Base-by-base conservation (phyloP, 2,888 invertebrate species). In the Thecocarcelia acutangulata region DNA sequence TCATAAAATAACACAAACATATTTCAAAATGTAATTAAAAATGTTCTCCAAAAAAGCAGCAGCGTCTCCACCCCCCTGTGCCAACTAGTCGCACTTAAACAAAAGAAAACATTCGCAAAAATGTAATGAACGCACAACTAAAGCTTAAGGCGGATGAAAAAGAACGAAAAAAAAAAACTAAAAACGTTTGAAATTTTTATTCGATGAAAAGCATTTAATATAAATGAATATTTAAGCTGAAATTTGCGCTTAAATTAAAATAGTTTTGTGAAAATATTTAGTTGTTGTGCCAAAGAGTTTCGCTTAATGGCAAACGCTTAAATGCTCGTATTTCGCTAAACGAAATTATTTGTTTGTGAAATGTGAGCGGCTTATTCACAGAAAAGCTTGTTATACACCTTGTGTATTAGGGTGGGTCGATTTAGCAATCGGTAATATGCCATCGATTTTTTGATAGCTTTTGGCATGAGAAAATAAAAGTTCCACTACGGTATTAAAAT, bases 1-100 rank as follows among this genome's bases (percentile, higher is more conserved):
- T 69, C 19, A 1, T 4, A 9, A 17, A 19, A 42, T 6, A 24
- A 44, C 1, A 48, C 17, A 52, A 42, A 21, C 1, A 15, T 19
- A 28, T 48, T 64, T 58, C n/a, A 40, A 58, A 66, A 66, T 75
- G 17, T 66, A 66, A 66, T 66, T 66, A 58, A 48, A 64, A 66
- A 58, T 50, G 19, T 58, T 48, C 28, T 40, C 12, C 8, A 33
- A 54, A 44, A 72, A n/a, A n/a, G 19, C 19, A 48, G 33, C 15
- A 40, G 46, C 33, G 66, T 13, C 13, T 9, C 33, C 33, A 33
- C 33, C 9, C 3, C 24, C 24, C 24, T 5, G 5, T 24, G 3
- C 5, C 24, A 24, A 24, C 33, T 8, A 33, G 24, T 8, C 1
- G 1, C 33, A 33, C 33, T 33, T 33, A 8, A 68, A 58, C 42